Percentiles rank a stretch among this genome's conserved stretches.
phyloP scores from a whole-genome alignment of 1,140 invertebrate species.

The Cyphomyrmex costatus region DNA sequence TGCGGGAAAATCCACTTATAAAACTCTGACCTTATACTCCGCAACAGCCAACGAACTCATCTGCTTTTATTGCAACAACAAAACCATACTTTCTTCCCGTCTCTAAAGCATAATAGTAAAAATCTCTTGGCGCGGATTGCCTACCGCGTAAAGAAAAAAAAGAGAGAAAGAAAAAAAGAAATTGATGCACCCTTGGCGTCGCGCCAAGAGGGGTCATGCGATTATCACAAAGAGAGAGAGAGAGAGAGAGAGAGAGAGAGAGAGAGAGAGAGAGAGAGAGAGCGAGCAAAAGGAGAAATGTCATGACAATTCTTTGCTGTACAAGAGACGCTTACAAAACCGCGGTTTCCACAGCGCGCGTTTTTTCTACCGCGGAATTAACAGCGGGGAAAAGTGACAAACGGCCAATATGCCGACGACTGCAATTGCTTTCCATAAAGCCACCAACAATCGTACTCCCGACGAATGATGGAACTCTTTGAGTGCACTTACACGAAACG shows the following conservation, averaged over 20 bases:
- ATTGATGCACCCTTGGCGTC: constrained; percentile 33
- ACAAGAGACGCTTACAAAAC: constrained; percentile 37
- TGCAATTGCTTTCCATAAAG: constrained; percentile 29
- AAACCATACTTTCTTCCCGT: constrained; percentile 31
- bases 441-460: constrained; percentile 28
- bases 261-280: neutral
- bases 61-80: constrained; percentile 25
- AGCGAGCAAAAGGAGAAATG: constrained; percentile 4
- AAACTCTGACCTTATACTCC: neutral
- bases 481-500: neutral
- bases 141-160: neutral
- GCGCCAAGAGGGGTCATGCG: constrained; percentile 11
- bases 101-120: constrained; percentile 24
- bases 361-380: neutral
- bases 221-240: constrained; percentile 10
- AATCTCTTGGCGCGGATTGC: constrained; percentile 40
- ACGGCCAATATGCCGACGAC: constrained; percentile 27
- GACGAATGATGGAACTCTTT: neutral
- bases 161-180: neutral
- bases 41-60: constrained; percentile 20
- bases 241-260: neutral
- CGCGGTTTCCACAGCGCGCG: constrained; percentile 17
- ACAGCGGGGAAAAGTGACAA: constrained; percentile 32
- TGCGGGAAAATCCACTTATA: constrained; percentile 5
- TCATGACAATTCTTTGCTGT: neutral